These are phyloP conservation scores for Hycleus cichorii DNA, from an alignment of 1,140 invertebrate genomes.

Conservation along the genomic window DNA sequence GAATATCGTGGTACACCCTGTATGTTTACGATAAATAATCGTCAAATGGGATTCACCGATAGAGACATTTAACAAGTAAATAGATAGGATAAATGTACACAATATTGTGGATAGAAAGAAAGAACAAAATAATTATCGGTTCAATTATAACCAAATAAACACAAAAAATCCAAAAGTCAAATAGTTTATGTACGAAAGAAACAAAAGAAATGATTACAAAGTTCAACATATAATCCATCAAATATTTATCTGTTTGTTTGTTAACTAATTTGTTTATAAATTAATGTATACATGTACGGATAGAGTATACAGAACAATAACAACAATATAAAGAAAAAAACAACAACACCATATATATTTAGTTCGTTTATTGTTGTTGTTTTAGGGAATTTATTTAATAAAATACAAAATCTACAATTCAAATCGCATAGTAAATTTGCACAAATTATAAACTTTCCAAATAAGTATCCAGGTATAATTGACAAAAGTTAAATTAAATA, in stretches of 20 bases:
- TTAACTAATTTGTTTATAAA: conserved; percentile 26
- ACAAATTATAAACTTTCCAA: conserved; percentile 24
- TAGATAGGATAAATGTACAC: background rate
- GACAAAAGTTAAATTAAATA: conserved; percentile 20
- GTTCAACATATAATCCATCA: conserved; percentile 10
- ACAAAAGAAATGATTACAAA: conserved; percentile 17
- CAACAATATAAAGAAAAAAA: no score
- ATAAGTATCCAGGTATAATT: conserved; percentile 24
- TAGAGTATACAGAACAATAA: no score
- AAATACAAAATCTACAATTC: conserved; percentile 18
- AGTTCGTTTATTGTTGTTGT: conserved; percentile 9
- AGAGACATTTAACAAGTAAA: no score
- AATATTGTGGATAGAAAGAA: conserved; percentile 1
- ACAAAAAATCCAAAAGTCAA: conserved; percentile 10
- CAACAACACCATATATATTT: conserved; percentile 1
- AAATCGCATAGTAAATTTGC: conserved; percentile 34
- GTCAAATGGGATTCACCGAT: background rate
- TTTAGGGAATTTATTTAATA: conserved; percentile 6
- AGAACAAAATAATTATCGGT: conserved; percentile 11
- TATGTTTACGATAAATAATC: background rate
- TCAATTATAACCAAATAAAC: conserved; percentile 15
- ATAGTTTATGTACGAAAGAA: background rate
- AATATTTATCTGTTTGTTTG: conserved; percentile 16
- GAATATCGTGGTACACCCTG: no score
- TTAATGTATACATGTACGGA: conserved; percentile 14